Evolutionary conservation across 2,797 vertebrate species (phyloP).

Genomic region (Acrossocheilus fasciatus): DNA sequence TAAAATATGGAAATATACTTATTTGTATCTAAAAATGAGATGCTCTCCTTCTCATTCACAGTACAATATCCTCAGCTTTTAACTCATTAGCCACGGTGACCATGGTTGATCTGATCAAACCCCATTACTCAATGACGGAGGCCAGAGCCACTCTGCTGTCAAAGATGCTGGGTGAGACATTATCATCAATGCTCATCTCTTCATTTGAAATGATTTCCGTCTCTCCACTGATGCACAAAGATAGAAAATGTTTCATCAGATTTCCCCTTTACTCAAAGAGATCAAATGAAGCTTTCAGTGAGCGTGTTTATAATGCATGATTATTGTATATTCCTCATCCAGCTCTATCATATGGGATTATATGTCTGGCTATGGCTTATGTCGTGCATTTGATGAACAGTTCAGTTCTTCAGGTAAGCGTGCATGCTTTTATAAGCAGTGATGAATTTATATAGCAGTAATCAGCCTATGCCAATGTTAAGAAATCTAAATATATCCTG

Average conservation of each 20-base stretch:
- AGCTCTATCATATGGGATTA: conserved; percentile 86
- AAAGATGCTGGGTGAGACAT: conserved; percentile 81
- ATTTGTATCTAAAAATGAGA: not conserved
- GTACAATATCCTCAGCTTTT: conserved; percentile 91
- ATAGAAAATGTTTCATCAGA: not conserved
- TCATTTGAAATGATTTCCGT: not conserved
- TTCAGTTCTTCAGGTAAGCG: conserved; percentile 84
- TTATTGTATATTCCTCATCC: conserved; percentile 46
- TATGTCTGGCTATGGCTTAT: conserved; percentile 90
- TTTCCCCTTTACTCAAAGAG: not conserved
- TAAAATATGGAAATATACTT: not conserved
- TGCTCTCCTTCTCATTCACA: conserved; percentile 58
- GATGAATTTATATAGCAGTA: not conserved
- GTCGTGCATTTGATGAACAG: conserved; percentile 85
- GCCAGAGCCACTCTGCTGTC: conserved; percentile 81
- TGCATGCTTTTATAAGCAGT: not conserved
- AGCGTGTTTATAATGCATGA: conserved; percentile 19
- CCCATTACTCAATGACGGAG: conserved; percentile 81
- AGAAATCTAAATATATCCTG: not conserved
- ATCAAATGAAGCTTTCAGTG: conserved; percentile 8
- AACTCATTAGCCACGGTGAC: conserved; percentile 92
- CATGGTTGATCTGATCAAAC: conserved; percentile 90
- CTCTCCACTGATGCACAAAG: conserved; percentile 2
- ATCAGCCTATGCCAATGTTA: not conserved
- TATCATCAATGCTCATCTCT: not conserved